These are phyloP conservation scores for Dendrolimus houi DNA, from an alignment of 2,888 invertebrate species.

Conservation along the genomic window DNA sequence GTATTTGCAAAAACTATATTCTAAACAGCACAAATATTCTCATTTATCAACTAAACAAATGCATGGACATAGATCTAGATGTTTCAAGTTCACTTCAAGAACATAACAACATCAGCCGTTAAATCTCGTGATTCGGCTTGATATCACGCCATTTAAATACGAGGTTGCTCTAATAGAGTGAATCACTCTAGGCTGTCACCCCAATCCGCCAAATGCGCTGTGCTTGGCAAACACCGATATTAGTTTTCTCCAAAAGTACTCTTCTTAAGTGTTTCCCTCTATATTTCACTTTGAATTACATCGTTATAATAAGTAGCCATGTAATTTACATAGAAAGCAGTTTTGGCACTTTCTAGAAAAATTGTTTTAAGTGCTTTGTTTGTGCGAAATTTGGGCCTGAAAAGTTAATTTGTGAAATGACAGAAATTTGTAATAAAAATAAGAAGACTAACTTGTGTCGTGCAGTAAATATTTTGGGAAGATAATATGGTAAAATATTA, in stretches of 20 bases:
- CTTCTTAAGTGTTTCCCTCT: slow-evolving; percentile 56
- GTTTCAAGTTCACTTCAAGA: too few species aligned
- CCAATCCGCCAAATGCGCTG: slow-evolving; percentile 61
- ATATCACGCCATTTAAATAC: slow-evolving; percentile 4
- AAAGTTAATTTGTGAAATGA: too few species aligned
- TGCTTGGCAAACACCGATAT: slow-evolving; percentile 70
- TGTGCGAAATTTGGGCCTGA: not conserved
- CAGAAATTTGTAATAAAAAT: too few species aligned
- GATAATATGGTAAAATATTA: too few species aligned
- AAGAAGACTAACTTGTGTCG: too few species aligned
- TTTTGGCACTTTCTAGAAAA: not conserved
- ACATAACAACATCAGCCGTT: not conserved
- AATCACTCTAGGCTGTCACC: slow-evolving; percentile 44
- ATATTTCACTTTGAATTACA: slow-evolving; percentile 38
- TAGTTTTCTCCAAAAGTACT: slow-evolving; percentile 63
- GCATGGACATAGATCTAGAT: too few species aligned
- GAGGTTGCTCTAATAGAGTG: slow-evolving; percentile 24
- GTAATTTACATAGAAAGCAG: not conserved
- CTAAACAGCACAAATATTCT: not conserved
- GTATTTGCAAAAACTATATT: not conserved
- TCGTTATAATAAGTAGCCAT: slow-evolving; percentile 11
- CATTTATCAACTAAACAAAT: not conserved
- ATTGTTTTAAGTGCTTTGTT: not conserved
- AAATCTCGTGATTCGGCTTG: not conserved
- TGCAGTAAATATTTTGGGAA: too few species aligned